Base-by-base conservation (phyloP, 2,797 vertebrate species). In the Rhodeus uyekii region DNA sequence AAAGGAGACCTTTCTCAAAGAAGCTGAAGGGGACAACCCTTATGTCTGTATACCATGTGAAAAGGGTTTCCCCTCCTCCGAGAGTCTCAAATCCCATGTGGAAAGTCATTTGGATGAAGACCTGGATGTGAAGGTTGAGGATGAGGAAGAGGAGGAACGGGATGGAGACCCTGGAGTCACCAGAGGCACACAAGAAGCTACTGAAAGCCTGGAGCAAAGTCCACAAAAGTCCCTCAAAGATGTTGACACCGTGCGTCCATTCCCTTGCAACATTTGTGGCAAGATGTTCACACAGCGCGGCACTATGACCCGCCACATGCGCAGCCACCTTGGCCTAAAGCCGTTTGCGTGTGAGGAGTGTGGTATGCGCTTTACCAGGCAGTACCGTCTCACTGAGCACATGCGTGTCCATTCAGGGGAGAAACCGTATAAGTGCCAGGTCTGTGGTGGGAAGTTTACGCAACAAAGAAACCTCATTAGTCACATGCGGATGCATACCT, bases 21-120 rank as follows among this genome's bases (percentile, higher is more conserved):
- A 96, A 0, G 94, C 97, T 4, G 96, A 97, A 0, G 98, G 97
- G 16, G 98, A 99, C 93, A 98, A 99, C 95, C 93, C 98, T n/a
- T 99, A 99, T 0, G 98, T 99, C 87, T 99, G 98, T 81, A 99
- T 99, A 85, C 98, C 98, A 55, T 99, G 98, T 16, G 98, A 97
- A 85, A 99, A 99, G 90, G 98, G 98, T 89, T 99, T 99, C 90
- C 98, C 98, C 24, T 99, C 97, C 89, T 98, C 98, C 0, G 98
- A 99, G 94, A 97, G 98, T 91, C 96, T 99, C 81, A 98, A 99
- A 0, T 96, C 97, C 80, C 98, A 99, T 0, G 98, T 99, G 86
- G 97, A 99, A 92, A 96, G 96, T 0, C 98, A 99, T 92, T 97
- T 96, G 0, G 97, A 99, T 92, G 98, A 97, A 87, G 97, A 99